Conservation (phyloP, 2,797 vertebrate species). For the Phylloscopus collybita region DNA sequence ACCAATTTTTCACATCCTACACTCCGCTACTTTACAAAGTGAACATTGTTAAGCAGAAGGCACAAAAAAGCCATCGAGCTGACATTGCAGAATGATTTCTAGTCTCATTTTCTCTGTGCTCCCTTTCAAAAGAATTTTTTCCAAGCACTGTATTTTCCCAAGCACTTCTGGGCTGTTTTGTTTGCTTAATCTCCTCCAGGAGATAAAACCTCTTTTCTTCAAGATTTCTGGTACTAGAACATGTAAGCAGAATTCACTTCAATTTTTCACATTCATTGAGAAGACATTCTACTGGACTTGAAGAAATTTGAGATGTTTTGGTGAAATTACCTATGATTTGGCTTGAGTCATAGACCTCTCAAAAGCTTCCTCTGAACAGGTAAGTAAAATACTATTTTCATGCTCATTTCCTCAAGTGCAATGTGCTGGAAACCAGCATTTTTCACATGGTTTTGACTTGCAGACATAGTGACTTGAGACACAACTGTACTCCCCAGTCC, state of each 20-base stretch:
- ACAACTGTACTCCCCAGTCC: not conserved
- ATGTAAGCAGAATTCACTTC: not conserved
- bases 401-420: not conserved
- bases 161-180: not conserved
- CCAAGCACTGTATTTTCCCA: not conserved
- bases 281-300: not conserved
- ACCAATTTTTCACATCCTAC: conserved; percentile 12
- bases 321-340: not conserved
- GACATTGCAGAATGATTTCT: not conserved
- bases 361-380: not conserved
- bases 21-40: not conserved
- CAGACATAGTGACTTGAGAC: not conserved
- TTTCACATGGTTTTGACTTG: not conserved
- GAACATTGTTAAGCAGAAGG: not conserved
- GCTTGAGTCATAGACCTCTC: not conserved
- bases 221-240: not conserved
- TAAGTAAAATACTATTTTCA: not conserved
- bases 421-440: not conserved
- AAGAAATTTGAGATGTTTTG: not conserved
- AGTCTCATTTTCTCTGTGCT: not conserved
- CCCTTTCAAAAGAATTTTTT: not conserved
- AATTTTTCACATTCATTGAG: not conserved
- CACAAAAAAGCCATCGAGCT: not conserved
- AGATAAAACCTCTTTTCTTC: not conserved
- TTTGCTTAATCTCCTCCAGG: not conserved